phyloP scores from a whole-genome alignment of 2,113 vertebrate species.

The Todiramphus saurophagus region DNA sequence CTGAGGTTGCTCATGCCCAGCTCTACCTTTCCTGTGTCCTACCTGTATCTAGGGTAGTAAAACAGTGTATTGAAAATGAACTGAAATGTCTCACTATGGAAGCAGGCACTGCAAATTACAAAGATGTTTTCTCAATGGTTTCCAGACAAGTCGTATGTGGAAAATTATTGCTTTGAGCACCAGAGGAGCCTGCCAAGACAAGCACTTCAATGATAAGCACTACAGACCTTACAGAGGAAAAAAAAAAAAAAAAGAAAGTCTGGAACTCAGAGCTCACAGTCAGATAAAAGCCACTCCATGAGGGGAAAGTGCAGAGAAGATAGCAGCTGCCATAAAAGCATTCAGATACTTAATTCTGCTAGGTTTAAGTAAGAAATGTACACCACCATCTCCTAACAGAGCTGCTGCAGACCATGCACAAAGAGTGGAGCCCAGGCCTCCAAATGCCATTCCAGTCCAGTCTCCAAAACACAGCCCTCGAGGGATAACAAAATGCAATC shows the following conservation, averaged over 20 bases:
- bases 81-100: background rate
- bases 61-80: background rate
- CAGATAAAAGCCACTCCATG: background rate
- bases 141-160: background rate
- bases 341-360: background rate
- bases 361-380: background rate
- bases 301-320: background rate
- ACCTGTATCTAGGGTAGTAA: background rate
- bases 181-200: background rate
- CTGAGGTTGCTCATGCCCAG: background rate
- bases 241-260: background rate
- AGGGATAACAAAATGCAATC: background rate
- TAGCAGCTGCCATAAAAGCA: background rate
- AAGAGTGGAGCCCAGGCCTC: background rate
- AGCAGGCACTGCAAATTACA: background rate
- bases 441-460: background rate
- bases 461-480: background rate
- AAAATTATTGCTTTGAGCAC: background rate
- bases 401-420: background rate
- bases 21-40: background rate
- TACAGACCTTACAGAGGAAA: background rate
- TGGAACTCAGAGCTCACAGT: background rate
- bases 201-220: background rate
- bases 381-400: background rate
- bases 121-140: background rate